A percentile compares a stretch with the other conserved stretches of the same genome.
Evolutionary conservation across 2,888 invertebrate species (phyloP).

Genomic region (Machimus rusticus): DNA sequence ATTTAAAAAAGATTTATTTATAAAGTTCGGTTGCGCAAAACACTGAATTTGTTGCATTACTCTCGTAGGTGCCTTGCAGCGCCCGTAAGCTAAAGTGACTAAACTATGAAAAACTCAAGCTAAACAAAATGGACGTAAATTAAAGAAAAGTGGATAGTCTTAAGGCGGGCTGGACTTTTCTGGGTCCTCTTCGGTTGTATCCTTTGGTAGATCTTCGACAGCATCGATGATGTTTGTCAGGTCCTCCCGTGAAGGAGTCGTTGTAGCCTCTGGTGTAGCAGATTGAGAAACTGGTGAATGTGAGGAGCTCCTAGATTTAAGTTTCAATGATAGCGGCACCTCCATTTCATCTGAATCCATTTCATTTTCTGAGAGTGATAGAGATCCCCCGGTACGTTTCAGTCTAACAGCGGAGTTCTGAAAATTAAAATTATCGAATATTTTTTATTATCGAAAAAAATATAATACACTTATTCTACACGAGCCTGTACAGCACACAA

Average conservation of each 20-base stretch:
- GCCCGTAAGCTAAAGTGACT: not conserved
- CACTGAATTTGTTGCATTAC: not conserved
- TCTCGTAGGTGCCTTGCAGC: not conserved
- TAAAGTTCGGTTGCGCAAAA: not conserved
- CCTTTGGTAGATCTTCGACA: slow-evolving; percentile 19
- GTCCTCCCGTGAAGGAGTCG: slow-evolving; percentile 11
- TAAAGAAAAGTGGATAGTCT: not conserved
- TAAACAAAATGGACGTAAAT: slow-evolving; percentile 12
- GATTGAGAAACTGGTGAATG: slow-evolving; percentile 50
- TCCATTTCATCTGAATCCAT: slow-evolving; percentile 72
- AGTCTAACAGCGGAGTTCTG: slow-evolving; percentile 66
- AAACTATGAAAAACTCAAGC: not conserved
- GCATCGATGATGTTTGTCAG: slow-evolving; percentile 14
- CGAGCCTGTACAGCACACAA: too few relatives aligned
- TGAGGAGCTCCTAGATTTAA: slow-evolving; percentile 50
- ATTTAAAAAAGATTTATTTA: not conserved
- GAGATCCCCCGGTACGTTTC: slow-evolving; percentile 77
- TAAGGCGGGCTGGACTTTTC: not conserved
- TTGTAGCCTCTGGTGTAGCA: slow-evolving; percentile 23
- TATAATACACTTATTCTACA: too few relatives aligned
- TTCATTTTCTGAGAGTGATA: slow-evolving; percentile 84
- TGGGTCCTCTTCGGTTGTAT: not conserved
- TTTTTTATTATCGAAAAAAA: not conserved
- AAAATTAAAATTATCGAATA: not conserved
- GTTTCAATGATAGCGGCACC: slow-evolving; percentile 49